Evolutionary conservation across 2,113 vertebrate species (phyloP).

Genomic region (Planiliza haematocheilus): DNA sequence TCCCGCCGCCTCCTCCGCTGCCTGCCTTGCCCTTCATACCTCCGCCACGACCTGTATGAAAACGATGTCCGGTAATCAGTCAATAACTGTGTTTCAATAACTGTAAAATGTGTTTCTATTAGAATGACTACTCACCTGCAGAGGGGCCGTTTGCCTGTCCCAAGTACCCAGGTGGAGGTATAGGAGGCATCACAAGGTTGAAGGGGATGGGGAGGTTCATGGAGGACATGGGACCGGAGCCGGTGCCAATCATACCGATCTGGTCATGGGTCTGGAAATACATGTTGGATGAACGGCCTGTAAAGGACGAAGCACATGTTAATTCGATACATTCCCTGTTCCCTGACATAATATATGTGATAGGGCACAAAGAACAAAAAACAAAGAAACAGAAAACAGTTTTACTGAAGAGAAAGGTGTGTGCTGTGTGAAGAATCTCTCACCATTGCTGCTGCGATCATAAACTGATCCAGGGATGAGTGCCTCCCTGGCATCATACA

Average conservation of each 20-base stretch:
- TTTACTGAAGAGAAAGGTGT: not conserved
- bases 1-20: constrained; percentile 56
- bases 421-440: constrained; percentile 25
- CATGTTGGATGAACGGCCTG: constrained; percentile 93
- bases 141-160: constrained; percentile 92
- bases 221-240: constrained; percentile 88
- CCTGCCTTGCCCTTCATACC: constrained; percentile 89
- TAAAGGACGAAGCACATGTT: too few relatives aligned
- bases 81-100: not conserved
- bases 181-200: constrained; percentile 94
- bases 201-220: constrained; percentile 97
- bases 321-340: too few relatives aligned
- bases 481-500: constrained; percentile 95
- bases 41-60: constrained; percentile 89
- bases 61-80: not conserved
- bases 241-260: constrained; percentile 93
- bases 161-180: constrained; percentile 92
- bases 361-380: too few relatives aligned
- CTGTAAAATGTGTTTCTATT: not conserved
- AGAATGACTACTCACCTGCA: constrained; percentile 79
- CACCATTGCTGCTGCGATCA: constrained; percentile 93
- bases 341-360: too few relatives aligned
- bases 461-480: constrained; percentile 96
- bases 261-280: constrained; percentile 98
- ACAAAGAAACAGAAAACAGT: too few relatives aligned